Base-by-base conservation (phyloP, 1,140 invertebrate species). In the Latrodectus geometricus region DNA sequence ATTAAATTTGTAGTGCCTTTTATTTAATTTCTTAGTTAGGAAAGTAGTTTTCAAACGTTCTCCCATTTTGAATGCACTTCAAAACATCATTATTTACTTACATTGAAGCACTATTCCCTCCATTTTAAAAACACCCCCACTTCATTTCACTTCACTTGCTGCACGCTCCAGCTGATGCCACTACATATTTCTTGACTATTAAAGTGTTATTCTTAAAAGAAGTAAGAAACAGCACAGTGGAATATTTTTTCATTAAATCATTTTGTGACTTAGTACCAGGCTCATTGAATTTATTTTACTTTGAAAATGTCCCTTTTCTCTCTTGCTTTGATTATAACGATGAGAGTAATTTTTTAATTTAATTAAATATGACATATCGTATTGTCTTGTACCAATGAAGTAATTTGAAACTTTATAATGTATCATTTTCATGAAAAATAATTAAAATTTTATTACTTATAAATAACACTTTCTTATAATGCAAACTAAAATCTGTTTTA, bases 71-170 rank as follows among this genome's bases (percentile, higher is more conserved):
- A 78, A 78, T 66, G 9, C 70, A 56, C 21, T 35, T 54, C 17
- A 9, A 66, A 66, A 7, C 12, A 4, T 49, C 20, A 54, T 69
- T 70, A 68, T 74, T 82, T 61, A 20, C 69, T 35, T 73, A 23
- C 15, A 8, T 9, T 50, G 14, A 69, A 69, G 35, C 48, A n/a
- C 52, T 17, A 48, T 14, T 8, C 3, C 15, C 21, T 5, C 66
- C 54, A 70, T 68, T 35, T 50, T 54, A 73, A 82, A 82, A 69
- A 17, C 15, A 23, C 35, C 52, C 12, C 35, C 70, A 74, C 80
- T 82, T 82, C 80, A 82, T 69, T 82, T 82, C 70, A 65, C 70
- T 82, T 82, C 70, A 73, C 68, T 17, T 21, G 23, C 61, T 65
- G 69, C 70, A 73, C 61, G 66, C 21, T 78, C 21, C 80, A 82